Evolutionary conservation across 2,888 invertebrate species (phyloP), one percentile per base, ranked within the genome.

Genomic region (Uropetala carovei): DNA sequence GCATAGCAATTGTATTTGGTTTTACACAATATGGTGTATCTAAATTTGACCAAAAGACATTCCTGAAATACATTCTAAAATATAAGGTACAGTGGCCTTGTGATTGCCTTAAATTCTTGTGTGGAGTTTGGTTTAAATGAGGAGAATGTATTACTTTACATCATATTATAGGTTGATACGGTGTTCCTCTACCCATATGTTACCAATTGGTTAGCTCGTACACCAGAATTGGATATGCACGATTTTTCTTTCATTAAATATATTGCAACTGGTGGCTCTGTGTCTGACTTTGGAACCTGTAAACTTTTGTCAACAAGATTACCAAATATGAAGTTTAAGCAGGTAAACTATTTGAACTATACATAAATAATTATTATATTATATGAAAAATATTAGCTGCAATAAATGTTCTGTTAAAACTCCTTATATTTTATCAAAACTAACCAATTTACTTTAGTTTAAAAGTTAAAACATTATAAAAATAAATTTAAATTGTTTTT

Each of bases 151-250:
- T 18, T 1, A 81, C 0, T 64, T 30, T 43, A 0, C 14, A 13
- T 11, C 43, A 22, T 82, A 3, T 92, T 75, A 11, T 82, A 92
- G 92, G 81, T 82, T 10, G 75, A 59, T 3, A n/a, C 43, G n/a
- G 14, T 83, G 14, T n/a, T 92, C 7, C 58, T 92, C n/a, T 92
- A 83, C 58, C 92, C 92, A 14, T 92, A 84, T 64, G 92, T 83
- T 27, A 58, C 60, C 27, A 83, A 82, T 18, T 92, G 92, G 92
- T 60, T 92, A 27, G 58, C 60, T 11, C 57, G 84, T 14, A 30
- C 22, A 5, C 59, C 83, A 11, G 84, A 59, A 5, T 58, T 92
- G 27, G 92, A 92, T 22, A 30, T 22, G 22, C 8, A 92, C 27
- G 92, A 92, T 30, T n/a, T 92, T n/a, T 60, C 83, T 7, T 92